These are phyloP conservation scores for Ischnura elegans DNA, from an alignment of 2,888 invertebrate species.

Conservation along the genomic window DNA sequence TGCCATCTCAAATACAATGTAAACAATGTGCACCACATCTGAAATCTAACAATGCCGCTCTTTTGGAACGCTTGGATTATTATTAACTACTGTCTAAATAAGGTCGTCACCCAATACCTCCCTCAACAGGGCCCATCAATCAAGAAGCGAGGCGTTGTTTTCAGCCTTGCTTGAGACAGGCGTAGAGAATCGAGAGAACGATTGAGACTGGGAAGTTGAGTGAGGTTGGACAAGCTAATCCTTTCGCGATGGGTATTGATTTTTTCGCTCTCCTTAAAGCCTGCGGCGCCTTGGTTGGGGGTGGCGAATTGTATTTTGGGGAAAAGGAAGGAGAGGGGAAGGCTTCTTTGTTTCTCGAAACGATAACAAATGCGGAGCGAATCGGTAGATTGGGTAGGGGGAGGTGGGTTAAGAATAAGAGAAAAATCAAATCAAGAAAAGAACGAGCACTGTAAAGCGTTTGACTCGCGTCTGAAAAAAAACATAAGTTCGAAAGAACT, in stretches of 20 bases:
- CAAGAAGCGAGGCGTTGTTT: neutral
- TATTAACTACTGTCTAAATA: too few species aligned
- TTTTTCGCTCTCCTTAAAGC: neutral
- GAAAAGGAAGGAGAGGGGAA: neutral
- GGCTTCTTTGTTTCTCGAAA: neutral
- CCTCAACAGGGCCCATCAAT: neutral
- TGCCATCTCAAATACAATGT: too few species aligned
- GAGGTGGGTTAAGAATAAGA: neutral
- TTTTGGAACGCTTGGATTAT: too few species aligned
- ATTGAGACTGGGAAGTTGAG: neutral
- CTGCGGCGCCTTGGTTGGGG: neutral
- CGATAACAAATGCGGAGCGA: slow-evolving; percentile 4
- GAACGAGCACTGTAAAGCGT: neutral
- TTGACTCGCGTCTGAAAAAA: neutral
- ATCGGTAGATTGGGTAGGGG: neutral
- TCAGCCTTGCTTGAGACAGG: neutral
- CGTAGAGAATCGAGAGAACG: neutral
- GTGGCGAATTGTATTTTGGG: neutral
- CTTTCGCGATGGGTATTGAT: neutral
- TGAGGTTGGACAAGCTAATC: neutral
- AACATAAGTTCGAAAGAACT: neutral
- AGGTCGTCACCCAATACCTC: too few species aligned
- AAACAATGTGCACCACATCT: too few species aligned
- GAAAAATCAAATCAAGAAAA: neutral
- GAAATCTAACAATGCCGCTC: too few species aligned